phyloP scores from a whole-genome alignment of 2,888 invertebrate species.

The Omphaloscelis lunosa region DNA sequence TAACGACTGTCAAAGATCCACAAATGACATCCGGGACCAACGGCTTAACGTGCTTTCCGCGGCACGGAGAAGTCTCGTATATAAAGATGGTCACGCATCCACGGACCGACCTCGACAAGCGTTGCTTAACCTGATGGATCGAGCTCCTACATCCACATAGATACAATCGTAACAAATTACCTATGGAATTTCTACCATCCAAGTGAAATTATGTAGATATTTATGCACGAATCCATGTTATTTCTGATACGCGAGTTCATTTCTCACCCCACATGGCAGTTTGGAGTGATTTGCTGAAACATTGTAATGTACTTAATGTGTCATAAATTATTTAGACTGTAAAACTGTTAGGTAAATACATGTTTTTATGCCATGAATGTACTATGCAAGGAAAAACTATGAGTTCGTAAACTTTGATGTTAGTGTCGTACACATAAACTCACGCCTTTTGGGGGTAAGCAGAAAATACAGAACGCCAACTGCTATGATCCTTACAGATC shows the following conservation, averaged over 20 bases:
- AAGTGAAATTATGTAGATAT: constrained; percentile 44
- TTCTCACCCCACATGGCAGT: constrained; percentile 29
- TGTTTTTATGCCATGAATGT: neutral
- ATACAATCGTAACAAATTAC: neutral
- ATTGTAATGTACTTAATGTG: constrained; percentile 4
- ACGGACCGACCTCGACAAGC: too few species aligned
- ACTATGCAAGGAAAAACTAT: neutral
- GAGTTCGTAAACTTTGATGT: neutral
- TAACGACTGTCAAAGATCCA: too few species aligned
- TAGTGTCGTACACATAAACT: too few species aligned
- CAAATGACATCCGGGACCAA: too few species aligned
- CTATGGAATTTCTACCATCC: constrained; percentile 2
- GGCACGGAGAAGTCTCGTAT: too few species aligned
- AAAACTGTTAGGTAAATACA: neutral
- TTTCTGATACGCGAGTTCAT: constrained; percentile 38
- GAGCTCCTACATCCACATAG: neutral
- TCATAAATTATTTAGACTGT: constrained; percentile 10
- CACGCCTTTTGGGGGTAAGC: too few species aligned
- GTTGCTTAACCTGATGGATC: too few species aligned
- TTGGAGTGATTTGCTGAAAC: constrained; percentile 27
- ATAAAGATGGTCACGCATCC: too few species aligned
- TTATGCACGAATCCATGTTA: constrained; percentile 22
- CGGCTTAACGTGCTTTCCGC: too few species aligned
- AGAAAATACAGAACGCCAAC: too few species aligned
- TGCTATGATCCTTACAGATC: too few species aligned